Conservation (phyloP, 2,797 vertebrate species). For the Sebastes cheni region DNA sequence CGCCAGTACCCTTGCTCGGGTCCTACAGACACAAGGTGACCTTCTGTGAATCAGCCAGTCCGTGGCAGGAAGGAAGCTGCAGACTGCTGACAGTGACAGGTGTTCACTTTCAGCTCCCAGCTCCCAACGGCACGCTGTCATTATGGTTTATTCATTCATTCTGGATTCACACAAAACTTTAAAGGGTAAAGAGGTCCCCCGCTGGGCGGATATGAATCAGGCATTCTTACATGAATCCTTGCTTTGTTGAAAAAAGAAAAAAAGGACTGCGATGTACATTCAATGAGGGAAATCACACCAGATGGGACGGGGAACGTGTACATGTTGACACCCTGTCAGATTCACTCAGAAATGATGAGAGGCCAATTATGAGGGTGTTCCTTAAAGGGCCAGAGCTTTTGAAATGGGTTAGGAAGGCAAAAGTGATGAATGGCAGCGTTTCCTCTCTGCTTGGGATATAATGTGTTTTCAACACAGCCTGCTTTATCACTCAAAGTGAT, state of each 20-base stretch:
- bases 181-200: constrained; percentile 42
- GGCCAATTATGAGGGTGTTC: constrained; percentile 37
- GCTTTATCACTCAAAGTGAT: constrained; percentile 34
- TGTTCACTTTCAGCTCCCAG: constrained; percentile 60
- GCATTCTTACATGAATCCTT: constrained; percentile 6
- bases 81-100: constrained; percentile 73
- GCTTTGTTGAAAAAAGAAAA: constrained; percentile 7
- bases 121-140: constrained; percentile 42
- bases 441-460: constrained; percentile 9
- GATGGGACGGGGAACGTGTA: neutral
- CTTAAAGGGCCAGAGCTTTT: constrained; percentile 30
- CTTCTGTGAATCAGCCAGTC: constrained; percentile 55
- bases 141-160: constrained; percentile 67
- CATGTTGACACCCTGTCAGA: constrained; percentile 45
- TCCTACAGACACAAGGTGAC: constrained; percentile 73
- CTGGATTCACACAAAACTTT: constrained; percentile 42
- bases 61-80: constrained; percentile 27
- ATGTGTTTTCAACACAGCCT: constrained; percentile 42
- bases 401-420: constrained; percentile 15
- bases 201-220: constrained; percentile 37
- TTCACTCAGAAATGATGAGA: constrained; percentile 24
- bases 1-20: constrained; percentile 41
- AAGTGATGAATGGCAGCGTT: constrained; percentile 33
- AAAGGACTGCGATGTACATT: neutral
- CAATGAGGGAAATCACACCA: constrained; percentile 27